Evolutionary conservation across 2,888 invertebrate genomes (phyloP).

Genomic region (Penaeus monodon): DNA sequence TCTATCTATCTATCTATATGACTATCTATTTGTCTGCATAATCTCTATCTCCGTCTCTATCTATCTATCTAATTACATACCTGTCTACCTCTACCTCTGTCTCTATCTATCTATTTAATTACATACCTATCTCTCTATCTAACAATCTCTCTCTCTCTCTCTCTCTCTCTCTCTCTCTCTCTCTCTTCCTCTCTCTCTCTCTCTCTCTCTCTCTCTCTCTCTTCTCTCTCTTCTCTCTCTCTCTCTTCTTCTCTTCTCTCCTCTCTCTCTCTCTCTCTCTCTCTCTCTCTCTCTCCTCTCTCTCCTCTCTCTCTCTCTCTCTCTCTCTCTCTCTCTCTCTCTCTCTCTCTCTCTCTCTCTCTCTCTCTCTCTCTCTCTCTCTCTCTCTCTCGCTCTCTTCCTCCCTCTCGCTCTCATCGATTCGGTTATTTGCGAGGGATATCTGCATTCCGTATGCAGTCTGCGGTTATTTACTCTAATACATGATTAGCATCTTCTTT

Average conservation of each 20-base stretch:
- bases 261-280: conserved; percentile 9
- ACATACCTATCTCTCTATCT: background rate
- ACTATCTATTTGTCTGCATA: too few relatives aligned
- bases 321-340: too few relatives aligned
- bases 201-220: conserved; percentile 1
- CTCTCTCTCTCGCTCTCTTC: too few relatives aligned
- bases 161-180: background rate
- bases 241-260: background rate
- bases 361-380: too few relatives aligned
- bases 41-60: too few relatives aligned
- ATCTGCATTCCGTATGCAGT: too few relatives aligned
- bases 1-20: too few relatives aligned
- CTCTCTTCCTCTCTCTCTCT: background rate
- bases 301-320: background rate
- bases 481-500: too few relatives aligned
- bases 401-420: too few relatives aligned
- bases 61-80: background rate
- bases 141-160: background rate
- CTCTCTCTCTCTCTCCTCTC: conserved; percentile 2
- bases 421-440: too few relatives aligned
- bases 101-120: background rate
- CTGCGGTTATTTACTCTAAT: too few relatives aligned
- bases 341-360: too few relatives aligned
- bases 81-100: background rate
- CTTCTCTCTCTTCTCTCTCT: background rate